These are phyloP conservation scores for Drosophila ochracea DNA, from an alignment of 2,888 invertebrate genomes.

Conservation along the genomic window DNA sequence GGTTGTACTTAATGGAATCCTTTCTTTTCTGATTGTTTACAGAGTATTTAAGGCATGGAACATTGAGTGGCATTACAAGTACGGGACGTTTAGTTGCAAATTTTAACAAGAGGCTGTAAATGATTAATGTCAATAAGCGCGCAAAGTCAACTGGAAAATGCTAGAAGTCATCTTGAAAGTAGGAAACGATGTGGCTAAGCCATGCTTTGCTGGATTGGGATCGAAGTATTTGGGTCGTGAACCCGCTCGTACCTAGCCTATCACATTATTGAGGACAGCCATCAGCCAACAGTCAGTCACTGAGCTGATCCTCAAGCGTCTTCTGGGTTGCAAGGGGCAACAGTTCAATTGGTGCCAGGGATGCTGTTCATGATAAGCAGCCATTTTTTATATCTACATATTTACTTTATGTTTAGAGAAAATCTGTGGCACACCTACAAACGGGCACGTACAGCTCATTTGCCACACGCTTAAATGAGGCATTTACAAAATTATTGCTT, in stretches of 20 bases:
- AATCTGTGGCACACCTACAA: slow-evolving; percentile 45
- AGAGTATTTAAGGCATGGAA: slow-evolving; percentile 32
- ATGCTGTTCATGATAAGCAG: slow-evolving; percentile 42
- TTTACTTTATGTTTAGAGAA: slow-evolving; percentile 8
- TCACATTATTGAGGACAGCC: slow-evolving; percentile 64
- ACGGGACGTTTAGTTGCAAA: slow-evolving; percentile 64
- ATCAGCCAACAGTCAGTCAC: slow-evolving; percentile 9
- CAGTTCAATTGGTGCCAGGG: slow-evolving; percentile 65
- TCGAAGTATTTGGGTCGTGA: slow-evolving; percentile 68
- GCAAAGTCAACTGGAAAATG: slow-evolving; percentile 51
- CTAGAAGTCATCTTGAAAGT: slow-evolving; percentile 44
- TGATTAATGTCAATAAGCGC: slow-evolving; percentile 79
- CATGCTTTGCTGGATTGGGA: slow-evolving; percentile 1
- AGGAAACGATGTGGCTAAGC: slow-evolving; percentile 20
- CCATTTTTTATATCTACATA: slow-evolving; percentile 17
- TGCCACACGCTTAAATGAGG: slow-evolving; percentile 56
- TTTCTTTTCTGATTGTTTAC: neutral
- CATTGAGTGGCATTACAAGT: slow-evolving; percentile 41
- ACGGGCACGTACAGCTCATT: slow-evolving; percentile 48
- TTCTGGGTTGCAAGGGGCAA: slow-evolving; percentile 70
- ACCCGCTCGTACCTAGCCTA: slow-evolving; percentile 48
- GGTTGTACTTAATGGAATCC: neutral
- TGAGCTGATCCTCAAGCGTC: slow-evolving; percentile 56
- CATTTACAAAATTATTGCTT: slow-evolving; percentile 36
- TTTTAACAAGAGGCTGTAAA: slow-evolving; percentile 73